Evolutionary conservation across 1,140 invertebrate genomes (phyloP), one percentile per base, ranked within the genome.

Genomic region (Chionoecetes opilio): DNA sequence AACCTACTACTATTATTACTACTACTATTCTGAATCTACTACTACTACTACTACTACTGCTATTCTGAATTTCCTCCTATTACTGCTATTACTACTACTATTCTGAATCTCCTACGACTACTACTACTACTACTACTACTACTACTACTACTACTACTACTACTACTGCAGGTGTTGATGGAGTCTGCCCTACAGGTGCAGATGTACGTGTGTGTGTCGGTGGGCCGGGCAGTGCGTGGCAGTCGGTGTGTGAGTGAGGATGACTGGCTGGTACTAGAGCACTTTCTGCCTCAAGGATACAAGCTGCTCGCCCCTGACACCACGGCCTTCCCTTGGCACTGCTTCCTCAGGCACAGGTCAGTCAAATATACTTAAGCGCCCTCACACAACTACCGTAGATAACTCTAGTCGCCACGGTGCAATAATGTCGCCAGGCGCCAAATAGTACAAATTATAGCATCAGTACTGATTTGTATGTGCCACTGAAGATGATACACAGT

Each of bases 171-270:
- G 35, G 35, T 34, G 17, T 35, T 84, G 6, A 86, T 31, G 35
- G 6, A 86, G 2, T 32, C 32, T 86, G 26, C 21, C 1, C 32
- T 91, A 32, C 89, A 91, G 46, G 1, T 3, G 3, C 46, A 91
- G 31, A 14, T n/a, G 29, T 29, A 53, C 21, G n/a, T 29, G 8
- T 91, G 35, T 26, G 34, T 35, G 32, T 14, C 32, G 1, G 35
- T 91, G 31, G 89, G 14, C 6, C 32, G 63, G 31, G 21, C 3
- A 75, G 31, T 91, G 35, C 9, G 14, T 0, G 29, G 35, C 11
- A 91, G 89, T 17, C 63, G 41, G 89, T 35, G 63, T 21, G 89
- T 91, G 89, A 91, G 26, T 75, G 38, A 91, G 53, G 89, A 91
- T 21, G 89, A 91, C 53, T 91, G 89, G 46, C 46, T 91, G 29